Conservation (phyloP, 2,797 vertebrate species). For the Rhincodon typus region DNA sequence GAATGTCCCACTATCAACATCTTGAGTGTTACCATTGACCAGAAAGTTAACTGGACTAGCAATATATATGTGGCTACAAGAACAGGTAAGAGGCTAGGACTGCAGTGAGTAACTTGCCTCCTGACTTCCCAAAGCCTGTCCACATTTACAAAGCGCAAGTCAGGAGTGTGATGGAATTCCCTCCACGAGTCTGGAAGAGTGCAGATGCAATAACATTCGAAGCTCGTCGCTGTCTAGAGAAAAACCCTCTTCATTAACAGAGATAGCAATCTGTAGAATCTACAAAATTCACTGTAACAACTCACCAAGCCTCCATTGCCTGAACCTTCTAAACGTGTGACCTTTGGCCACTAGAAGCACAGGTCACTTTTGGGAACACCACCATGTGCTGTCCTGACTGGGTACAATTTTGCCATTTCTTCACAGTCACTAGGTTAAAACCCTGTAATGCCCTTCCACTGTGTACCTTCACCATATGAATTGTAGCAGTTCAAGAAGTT, state of each 20-base stretch:
- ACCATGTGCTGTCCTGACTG: background rate
- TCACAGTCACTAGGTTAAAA: background rate
- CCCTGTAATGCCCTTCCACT: background rate
- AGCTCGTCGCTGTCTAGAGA: no score
- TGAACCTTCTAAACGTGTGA: background rate
- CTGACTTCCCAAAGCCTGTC: no score
- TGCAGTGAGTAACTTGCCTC: no score
- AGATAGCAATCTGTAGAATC: background rate
- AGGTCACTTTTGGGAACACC: background rate
- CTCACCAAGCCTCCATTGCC: background rate
- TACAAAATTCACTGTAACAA: background rate
- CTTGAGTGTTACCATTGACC: no score
- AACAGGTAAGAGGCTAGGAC: no score
- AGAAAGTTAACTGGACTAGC: no score
- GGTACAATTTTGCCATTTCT: background rate
- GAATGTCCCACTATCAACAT: no score
- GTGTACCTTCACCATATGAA: background rate
- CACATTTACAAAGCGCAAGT: background rate
- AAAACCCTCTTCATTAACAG: background rate
- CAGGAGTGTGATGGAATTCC: background rate
- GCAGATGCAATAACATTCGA: background rate
- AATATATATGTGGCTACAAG: no score
- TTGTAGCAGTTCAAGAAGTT: background rate
- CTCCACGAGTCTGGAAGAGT: background rate
- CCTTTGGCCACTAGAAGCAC: background rate